A percentile compares a stretch with the other conserved stretches of the same genome.
phyloP scores from a whole-genome alignment of 2,113 vertebrate genomes.

The Syrrhaptes paradoxus region DNA sequence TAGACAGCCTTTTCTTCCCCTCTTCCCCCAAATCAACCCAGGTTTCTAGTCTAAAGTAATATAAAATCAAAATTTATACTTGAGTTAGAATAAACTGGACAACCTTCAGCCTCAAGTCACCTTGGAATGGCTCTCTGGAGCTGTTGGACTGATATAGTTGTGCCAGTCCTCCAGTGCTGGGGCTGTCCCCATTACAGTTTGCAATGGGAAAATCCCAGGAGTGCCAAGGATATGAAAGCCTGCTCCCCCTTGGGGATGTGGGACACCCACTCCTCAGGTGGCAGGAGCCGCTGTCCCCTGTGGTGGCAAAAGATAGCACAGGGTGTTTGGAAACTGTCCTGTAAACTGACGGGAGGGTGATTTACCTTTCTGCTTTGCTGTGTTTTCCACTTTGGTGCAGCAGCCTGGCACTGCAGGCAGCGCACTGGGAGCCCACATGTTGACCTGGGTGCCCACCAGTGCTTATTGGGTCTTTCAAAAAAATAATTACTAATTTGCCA shows the following conservation, averaged over 20 bases:
- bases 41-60: background rate
- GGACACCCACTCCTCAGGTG: background rate
- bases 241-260: rapidly evolving
- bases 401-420: background rate
- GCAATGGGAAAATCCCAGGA: background rate
- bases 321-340: background rate
- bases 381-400: background rate
- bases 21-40: background rate
- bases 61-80: background rate
- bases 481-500: background rate
- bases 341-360: rapidly evolving
- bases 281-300: background rate
- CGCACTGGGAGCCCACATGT: background rate
- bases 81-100: background rate
- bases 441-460: background rate
- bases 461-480: background rate
- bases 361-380: background rate
- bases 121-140: background rate
- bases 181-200: background rate
- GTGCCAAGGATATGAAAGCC: background rate
- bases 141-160: background rate
- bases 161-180: background rate
- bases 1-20: background rate
- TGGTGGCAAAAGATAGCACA: background rate
- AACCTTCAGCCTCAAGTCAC: background rate